A percentile compares a stretch with the other conserved stretches of the same genome.
These are phyloP conservation scores for Xenus cinereus DNA, from an alignment of 2,113 vertebrate species.

Conservation along the genomic window DNA sequence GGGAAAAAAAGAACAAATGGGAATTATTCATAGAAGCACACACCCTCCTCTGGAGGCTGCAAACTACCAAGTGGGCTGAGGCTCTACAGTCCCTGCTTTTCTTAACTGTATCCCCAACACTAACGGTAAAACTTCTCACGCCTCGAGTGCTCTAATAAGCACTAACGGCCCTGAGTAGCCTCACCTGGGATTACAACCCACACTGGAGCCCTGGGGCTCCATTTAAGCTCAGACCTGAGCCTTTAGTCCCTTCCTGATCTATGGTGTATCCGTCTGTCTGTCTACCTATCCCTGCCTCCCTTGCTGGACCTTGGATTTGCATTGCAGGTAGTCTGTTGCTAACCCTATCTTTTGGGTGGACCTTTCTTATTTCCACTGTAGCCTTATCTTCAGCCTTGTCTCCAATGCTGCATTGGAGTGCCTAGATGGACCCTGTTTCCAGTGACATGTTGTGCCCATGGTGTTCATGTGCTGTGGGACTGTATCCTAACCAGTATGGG, in stretches of 20 bases:
- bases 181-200: not conserved
- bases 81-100: not conserved
- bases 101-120: not conserved
- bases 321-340: not conserved
- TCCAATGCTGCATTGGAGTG: not conserved
- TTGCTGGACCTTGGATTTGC: not conserved
- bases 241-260: rapidly evolving
- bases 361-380: not conserved
- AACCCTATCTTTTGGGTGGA: not conserved
- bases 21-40: not conserved
- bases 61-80: not conserved
- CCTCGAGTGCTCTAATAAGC: not conserved
- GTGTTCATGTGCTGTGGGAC: not conserved
- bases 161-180: not conserved
- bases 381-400: not conserved
- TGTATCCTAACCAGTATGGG: not conserved
- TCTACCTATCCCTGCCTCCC: rapidly evolving
- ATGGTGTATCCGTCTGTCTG: rapidly evolving
- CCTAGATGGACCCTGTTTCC: not conserved
- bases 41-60: not conserved
- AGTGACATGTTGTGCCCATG: rapidly evolving
- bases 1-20: not conserved
- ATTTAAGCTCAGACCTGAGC: not conserved
- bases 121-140: rapidly evolving
- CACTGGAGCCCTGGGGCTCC: not conserved